Evolutionary conservation across 2,113 vertebrate species (phyloP), one percentile per base, ranked within the genome.

Genomic region (Sturnira hondurensis): DNA sequence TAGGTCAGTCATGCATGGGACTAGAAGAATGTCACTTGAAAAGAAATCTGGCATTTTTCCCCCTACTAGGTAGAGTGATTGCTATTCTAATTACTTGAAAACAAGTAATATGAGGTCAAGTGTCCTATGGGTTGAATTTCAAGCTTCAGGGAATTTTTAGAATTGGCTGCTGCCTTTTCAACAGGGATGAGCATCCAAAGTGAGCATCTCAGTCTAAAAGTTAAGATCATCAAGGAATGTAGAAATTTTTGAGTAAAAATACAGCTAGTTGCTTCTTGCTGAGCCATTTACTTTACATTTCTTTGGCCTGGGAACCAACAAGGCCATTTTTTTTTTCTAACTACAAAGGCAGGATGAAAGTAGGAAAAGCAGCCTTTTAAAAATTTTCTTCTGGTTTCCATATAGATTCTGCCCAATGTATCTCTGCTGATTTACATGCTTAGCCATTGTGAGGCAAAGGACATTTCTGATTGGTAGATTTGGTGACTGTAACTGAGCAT

Each of bases 161-260:
- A 85, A 38, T 78, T 87, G 70, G 19, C 56, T 47, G 45, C 22
- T 87, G 36, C 3, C n/a, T 78, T 92, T 95, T 74, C 19, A 93
- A 33, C 9, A 78, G 67, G 52, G 54, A 80, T 56, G 22, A 33
- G 9, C 38, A 71, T 65, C 65, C 43, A 65, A 94, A 95, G 17
- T 10, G 38, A 96, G 24, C 5, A 43, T 67, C 24, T 86, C 83
- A 68, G 56, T 81, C 26, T 41, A 47, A 4, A 12, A 88, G 41
- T 85, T 85, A 86, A 87, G 22, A 94, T 74, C 38, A 41, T 67
- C 65, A 87, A 82, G 26, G 6, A 71, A 86, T 76, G 24, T 45
- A 52, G 31, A 88, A 63, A 92, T 54, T 96, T 90, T 83, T 63
- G 26, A 4, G 19, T 87, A n/a, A 95, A 94, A 78, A 81, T 63